These are phyloP conservation scores for Pasiphila rectangulata DNA, from an alignment of 2,888 invertebrate species.

Conservation along the genomic window DNA sequence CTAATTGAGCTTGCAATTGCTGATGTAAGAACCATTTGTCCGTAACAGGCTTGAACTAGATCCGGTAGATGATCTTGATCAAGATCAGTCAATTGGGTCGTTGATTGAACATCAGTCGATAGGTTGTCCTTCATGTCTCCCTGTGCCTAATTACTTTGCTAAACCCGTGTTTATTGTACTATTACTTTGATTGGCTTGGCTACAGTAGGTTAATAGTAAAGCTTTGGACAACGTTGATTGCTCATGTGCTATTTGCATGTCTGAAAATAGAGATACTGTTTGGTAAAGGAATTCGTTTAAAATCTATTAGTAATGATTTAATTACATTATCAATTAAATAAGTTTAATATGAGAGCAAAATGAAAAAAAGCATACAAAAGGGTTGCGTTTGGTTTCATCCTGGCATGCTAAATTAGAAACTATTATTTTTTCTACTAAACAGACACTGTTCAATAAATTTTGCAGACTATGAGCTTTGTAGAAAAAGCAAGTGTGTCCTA, in stretches of 20 bases:
- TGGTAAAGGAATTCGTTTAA: no score
- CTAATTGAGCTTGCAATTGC: conserved; percentile 44
- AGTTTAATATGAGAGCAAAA: no score
- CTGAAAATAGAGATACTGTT: conserved; percentile 1
- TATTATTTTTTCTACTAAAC: no score
- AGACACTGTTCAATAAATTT: no score
- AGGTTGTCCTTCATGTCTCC: conserved; percentile 16
- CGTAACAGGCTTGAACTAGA: conserved; percentile 37
- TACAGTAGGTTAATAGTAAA: conserved; percentile 7
- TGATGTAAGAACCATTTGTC: conserved; percentile 26
- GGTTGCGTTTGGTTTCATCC: no score
- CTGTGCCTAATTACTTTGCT: conserved; percentile 21
- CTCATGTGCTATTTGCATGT: conserved; percentile 1
- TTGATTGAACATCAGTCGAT: conserved; percentile 33
- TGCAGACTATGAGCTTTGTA: no score
- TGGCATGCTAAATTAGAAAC: no score
- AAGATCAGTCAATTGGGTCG: conserved; percentile 57
- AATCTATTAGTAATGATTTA: no score
- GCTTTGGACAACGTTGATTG: conserved; percentile 1
- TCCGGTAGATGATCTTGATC: conserved; percentile 42
- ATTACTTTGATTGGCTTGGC: conserved; percentile 13
- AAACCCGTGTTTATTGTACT: conserved; percentile 21
- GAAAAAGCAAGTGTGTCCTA: no score
- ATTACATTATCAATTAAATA: no score
- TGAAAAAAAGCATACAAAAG: no score